phyloP scores from a whole-genome alignment of 2,113 vertebrate species.

The Nothoprocta perdicaria region DNA sequence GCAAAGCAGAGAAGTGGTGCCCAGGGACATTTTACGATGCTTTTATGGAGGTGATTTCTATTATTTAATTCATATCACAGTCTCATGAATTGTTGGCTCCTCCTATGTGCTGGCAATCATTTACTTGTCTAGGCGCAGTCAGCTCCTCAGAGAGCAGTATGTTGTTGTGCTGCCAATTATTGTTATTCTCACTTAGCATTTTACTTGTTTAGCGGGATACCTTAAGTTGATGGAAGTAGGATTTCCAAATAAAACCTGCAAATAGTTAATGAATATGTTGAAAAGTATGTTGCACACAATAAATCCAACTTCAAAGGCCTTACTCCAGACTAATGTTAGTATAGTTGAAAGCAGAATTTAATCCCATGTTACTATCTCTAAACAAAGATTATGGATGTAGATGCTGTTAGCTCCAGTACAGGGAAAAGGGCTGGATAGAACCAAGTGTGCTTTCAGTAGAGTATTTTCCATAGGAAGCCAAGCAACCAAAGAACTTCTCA shows the following conservation, averaged over 20 bases:
- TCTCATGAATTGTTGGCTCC: not conserved
- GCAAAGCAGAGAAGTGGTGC: not conserved
- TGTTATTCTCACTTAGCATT: slow-evolving; percentile 17
- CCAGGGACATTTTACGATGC: not conserved
- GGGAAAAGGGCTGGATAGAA: not conserved
- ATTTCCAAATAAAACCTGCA: slow-evolving; percentile 46
- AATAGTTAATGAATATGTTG: not conserved
- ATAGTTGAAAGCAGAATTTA: slow-evolving; percentile 50
- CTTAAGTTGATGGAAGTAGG: slow-evolving; percentile 22
- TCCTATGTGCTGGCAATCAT: not conserved
- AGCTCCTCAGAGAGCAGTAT: not conserved
- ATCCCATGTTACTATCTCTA: slow-evolving; percentile 36
- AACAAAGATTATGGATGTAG: slow-evolving; percentile 58
- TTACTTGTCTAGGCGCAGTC: not conserved
- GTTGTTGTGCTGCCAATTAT: not conserved
- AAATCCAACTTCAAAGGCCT: slow-evolving; percentile 55
- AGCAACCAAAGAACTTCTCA: not conserved
- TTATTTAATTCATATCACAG: not conserved
- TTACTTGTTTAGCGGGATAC: not conserved
- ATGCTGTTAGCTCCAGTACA: slow-evolving; percentile 54
- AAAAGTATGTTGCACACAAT: slow-evolving; percentile 39
- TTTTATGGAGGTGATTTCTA: not conserved
- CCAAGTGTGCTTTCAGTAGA: not conserved
- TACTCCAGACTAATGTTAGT: slow-evolving; percentile 40
- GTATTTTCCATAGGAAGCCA: not conserved